Conservation (phyloP, 2,113 vertebrate genomes). For the Odocoileus hemionus region DNA sequence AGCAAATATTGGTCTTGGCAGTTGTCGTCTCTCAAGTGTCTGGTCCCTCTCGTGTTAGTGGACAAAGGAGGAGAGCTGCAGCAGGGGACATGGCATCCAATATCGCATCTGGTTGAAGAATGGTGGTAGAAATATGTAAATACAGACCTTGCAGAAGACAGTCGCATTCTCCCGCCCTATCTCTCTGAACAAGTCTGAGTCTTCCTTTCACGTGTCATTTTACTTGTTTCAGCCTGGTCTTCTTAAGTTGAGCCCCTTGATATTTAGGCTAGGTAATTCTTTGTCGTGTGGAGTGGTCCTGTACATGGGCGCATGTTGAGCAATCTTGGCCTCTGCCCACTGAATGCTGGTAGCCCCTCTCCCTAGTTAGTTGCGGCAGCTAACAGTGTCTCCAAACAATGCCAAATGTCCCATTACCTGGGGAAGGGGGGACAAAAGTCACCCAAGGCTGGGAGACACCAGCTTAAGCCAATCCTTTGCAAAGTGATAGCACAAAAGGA, state of each 20-base stretch:
- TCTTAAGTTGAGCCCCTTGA: background rate
- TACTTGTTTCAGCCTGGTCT: background rate
- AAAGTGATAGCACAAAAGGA: background rate
- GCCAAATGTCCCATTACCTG: background rate
- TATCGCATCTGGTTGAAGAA: background rate
- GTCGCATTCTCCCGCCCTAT: background rate
- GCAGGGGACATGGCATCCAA: background rate
- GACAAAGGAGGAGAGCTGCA: background rate
- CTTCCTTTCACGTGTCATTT: background rate
- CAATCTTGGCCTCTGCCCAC: background rate
- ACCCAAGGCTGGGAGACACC: background rate
- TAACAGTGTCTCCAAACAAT: background rate
- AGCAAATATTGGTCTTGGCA: conserved; percentile 69
- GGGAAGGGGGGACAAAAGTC: background rate
- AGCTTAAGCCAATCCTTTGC: background rate
- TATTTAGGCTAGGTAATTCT: background rate
- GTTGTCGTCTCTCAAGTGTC: background rate
- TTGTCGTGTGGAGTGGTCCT: background rate
- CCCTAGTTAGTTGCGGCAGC: background rate
- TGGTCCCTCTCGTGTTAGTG: background rate
- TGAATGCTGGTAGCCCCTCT: no score
- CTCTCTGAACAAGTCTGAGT: background rate
- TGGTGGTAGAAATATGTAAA: background rate
- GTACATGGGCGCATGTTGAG: background rate
- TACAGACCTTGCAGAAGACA: background rate